Conservation (phyloP, 2,113 vertebrate species). For the Ivindomyrus marchei region DNA sequence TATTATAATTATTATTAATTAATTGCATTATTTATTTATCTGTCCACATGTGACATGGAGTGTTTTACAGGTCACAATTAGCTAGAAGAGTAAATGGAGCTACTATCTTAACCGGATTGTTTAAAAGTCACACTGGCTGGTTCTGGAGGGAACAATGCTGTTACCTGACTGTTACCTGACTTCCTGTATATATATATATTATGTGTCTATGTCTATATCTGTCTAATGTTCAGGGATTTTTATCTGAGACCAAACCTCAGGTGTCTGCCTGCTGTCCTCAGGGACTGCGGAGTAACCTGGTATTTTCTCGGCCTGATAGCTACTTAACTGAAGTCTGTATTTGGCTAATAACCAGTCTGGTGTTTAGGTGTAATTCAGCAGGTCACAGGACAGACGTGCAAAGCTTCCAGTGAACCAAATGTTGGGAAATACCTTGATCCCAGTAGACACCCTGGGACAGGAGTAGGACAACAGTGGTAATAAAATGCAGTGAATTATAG, state of each 20-base stretch:
- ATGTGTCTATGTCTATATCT: not conserved
- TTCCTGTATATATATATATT: not conserved
- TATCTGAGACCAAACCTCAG: not conserved
- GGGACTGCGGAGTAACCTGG: not conserved
- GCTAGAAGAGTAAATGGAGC: not conserved
- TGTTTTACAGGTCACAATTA: not conserved
- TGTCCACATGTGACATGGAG: not conserved
- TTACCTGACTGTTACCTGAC: not conserved
- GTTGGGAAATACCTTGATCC: not conserved
- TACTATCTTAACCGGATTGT: not conserved
- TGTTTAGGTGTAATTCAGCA: not conserved
- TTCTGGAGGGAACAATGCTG: not conserved
- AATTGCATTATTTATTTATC: not conserved
- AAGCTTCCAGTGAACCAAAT: not conserved
- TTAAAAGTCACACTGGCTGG: not conserved
- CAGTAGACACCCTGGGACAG: not conserved
- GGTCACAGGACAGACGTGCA: not conserved
- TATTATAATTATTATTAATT: not conserved
- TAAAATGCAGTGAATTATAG: not conserved
- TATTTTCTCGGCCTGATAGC: not conserved
- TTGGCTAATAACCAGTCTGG: not conserved
- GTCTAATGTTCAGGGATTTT: not conserved
- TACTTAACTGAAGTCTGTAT: not conserved
- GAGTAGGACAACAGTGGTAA: not conserved
- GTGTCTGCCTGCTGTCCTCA: not conserved